phyloP scores from a whole-genome alignment of 2,797 vertebrate species.

The Enteromius thamalakanensis region DNA sequence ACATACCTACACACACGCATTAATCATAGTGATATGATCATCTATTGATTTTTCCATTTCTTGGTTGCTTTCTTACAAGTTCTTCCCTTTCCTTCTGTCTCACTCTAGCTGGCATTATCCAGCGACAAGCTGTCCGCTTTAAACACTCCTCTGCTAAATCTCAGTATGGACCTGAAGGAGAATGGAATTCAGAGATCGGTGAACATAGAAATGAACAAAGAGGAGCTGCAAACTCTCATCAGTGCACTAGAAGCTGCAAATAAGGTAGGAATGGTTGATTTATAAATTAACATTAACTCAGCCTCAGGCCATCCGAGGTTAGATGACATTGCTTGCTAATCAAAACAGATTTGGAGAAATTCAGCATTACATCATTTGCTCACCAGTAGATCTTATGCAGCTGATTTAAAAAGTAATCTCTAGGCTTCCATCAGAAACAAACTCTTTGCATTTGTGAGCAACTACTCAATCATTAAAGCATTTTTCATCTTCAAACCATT shows the following conservation, averaged over 20 bases:
- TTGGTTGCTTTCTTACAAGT: neutral
- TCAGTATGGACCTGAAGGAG: slow-evolving; percentile 87
- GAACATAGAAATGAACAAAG: slow-evolving; percentile 91
- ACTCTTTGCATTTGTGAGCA: neutral
- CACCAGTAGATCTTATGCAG: neutral
- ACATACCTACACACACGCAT: neutral
- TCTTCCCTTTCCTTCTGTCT: slow-evolving; percentile 17
- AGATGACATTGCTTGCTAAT: neutral
- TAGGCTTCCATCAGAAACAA: neutral
- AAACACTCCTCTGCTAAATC: slow-evolving; percentile 89
- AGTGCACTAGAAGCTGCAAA: slow-evolving; percentile 89
- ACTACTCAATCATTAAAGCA: neutral
- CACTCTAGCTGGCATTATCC: slow-evolving; percentile 87
- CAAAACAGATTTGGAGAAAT: neutral
- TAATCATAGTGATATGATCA: neutral
- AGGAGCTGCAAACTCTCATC: slow-evolving; percentile 89
- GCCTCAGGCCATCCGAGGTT: neutral
- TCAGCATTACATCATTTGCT: neutral
- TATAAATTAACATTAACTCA: neutral
- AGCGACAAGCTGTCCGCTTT: slow-evolving; percentile 94
- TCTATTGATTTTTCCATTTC: neutral
- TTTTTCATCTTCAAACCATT: neutral
- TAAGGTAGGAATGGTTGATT: slow-evolving; percentile 79
- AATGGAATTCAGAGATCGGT: slow-evolving; percentile 78
- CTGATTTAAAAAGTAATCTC: neutral